Evolutionary conservation across 2,888 invertebrate genomes (phyloP), one percentile per base, ranked within the genome.

Genomic region (Octonoba sinensis): DNA sequence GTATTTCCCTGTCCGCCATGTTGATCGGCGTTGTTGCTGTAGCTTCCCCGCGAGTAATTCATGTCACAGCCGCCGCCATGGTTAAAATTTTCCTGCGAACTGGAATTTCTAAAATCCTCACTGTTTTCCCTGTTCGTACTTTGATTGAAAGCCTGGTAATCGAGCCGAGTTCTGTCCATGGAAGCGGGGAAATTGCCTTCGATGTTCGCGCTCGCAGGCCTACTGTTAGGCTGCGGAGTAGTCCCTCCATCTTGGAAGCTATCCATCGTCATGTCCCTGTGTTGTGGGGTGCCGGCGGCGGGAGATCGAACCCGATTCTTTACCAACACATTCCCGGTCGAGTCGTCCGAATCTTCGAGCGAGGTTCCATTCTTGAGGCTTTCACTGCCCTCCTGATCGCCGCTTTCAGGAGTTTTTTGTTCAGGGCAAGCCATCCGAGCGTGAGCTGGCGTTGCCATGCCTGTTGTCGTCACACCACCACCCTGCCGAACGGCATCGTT

Each of bases 221-320:
- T 74, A 70, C 78, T 79, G 59, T 79, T 79, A 24, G 65, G 60
- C 57, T 54, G 73, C 78, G 51, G 75, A 60, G 70, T 47, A 16
- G 66, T 66, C 47, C 84, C 84, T 70, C 84, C 84, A 84, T 84
- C 84, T 84, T 84, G 84, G 70, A 84, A 84, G 69, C 64, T 82
- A 60, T 82, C 84, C 82, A 82, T 82, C 57, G 66, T 79, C 83
- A 83, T 81, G 36, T 73, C 76, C 64, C 78, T 73, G 71, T 79
- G 71, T 60, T 81, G 78, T 60, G 51, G 56, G 65, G 66, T 60
- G 65, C 65, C 65, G 36, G 64, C 57, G 36, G 67, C 70, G 47
- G 77, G 77, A 46, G 74, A 75, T 54, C 73, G 76, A 54, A 66
- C 70, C 24, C 65, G 70, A 66, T 74, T 84, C 67, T 79, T 79